Base-by-base conservation (phyloP, 92 coral and sea anemone species). In the Actinernus sp. region DNA sequence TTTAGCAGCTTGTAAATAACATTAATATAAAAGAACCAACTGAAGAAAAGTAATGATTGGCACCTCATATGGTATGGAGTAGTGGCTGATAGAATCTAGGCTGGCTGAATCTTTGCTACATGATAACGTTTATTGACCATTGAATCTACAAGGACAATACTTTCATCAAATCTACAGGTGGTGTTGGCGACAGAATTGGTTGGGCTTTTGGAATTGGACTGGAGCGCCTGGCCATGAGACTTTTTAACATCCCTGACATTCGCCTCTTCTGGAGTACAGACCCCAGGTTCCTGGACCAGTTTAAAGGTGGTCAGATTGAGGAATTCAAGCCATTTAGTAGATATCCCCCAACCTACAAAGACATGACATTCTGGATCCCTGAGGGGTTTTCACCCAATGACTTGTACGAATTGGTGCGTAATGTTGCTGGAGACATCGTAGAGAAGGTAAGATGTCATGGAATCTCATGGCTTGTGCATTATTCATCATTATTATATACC, bases 171-270 rank as follows among this genome's bases (percentile, higher is more conserved):
- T 10, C 16, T 31, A 21, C 28, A 95, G 99, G 96, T 83, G 99
- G 99, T 13, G 99, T 96, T 40, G 86, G 67, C 22, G 81, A 68
- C 51, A 82, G 84, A 30, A 91, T 95, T 38, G 99, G 97, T 13
- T 91, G 97, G 99, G 99, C 97, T 19, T 95, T 95, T 84, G 99
- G 99, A 4, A 76, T 91, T 63, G 99, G 99, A 22, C 77, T 95
- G 31, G 99, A 95, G 55, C 87, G 99, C 19, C 80, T 95, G 32
- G 99, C 99, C 41, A 95, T 95, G 99, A 84, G 68, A 61, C 81
- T 95, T 23, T 95, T 95, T 61, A 80, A 79, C 36, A 95, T 95
- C 45, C 99, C 99, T 9, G 99, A 95, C 48, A 95, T 95, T 38
- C 84, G 99, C 1, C 83, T 95, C 8, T 95, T 95, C 67, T 95